These are phyloP conservation scores for Otolemur garnettii DNA, from an alignment of 2,113 vertebrate genomes.

Conservation along the genomic window DNA sequence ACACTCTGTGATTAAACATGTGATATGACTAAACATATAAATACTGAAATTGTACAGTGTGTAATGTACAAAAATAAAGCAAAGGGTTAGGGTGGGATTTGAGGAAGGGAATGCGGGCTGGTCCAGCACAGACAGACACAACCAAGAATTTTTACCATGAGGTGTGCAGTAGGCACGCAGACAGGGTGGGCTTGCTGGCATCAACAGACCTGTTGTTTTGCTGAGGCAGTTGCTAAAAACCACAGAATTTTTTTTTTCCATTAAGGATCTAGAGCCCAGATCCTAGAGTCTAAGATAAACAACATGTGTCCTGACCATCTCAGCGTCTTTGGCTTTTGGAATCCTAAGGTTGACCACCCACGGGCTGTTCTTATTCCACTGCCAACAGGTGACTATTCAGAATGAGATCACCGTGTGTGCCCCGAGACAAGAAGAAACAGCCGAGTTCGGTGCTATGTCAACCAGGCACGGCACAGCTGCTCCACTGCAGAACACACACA, in stretches of 20 bases:
- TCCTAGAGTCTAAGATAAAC: background rate
- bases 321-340: background rate
- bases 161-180: no score
- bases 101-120: background rate
- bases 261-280: background rate
- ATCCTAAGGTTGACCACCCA: background rate
- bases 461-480: background rate
- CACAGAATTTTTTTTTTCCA: background rate
- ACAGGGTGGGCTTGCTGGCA: background rate
- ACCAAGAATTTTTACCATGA: slow-evolving; percentile 31
- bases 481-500: background rate
- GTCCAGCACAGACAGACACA: background rate
- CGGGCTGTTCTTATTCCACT: background rate
- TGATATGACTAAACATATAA: background rate
- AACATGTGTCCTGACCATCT: background rate
- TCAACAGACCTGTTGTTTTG: background rate
- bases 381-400: background rate
- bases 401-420: background rate
- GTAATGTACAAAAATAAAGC: slow-evolving; percentile 27
- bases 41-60: background rate
- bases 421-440: background rate
- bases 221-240: background rate
- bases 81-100: slow-evolving; percentile 6
- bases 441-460: background rate
- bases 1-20: background rate